Evolutionary conservation across 2,888 invertebrate species (phyloP), one percentile per base, ranked within the genome.

Genomic region (Graphium colonna): DNA sequence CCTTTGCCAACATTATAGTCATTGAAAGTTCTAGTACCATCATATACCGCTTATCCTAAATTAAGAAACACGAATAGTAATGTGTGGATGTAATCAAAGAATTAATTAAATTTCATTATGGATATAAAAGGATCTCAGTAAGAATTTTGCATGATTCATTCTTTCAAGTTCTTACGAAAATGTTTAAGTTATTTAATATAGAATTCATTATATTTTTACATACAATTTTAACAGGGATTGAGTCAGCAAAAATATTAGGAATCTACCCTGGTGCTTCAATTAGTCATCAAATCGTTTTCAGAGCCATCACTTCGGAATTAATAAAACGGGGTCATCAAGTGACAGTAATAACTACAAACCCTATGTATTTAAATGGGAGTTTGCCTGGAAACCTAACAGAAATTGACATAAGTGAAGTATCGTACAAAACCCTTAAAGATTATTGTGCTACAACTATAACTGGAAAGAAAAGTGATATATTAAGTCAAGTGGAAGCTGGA

Each of bases 301-400:
- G 67, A 15, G 62, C 69, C 1, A 51, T 82, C 1, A 66, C 73
- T 12, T 56, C 65, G n/a, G 75, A 73, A 16, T 58, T 85, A 42
- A 67, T 69, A 0, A 62, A 57, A 46, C 60, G 73, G 1, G 82
- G 82, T 2, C 83, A 84, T 45, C 62, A 81, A 28, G 18, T 83
- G 0, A 65, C 73, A 0, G 60, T 79, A 0, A 44, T 77, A 3
- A 77, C 81, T 0, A 41, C 82, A 8, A 45, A 77, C 46, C 75
- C 76, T 1, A 54, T 45, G 2, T 61, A 57, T 21, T 52, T 57
- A 0, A 59, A 63, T 13, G 41, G 38, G 8, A 12, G n/a, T 0
- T 21, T 28, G 10, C 63, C 59, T 4, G 40, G 41, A 10, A 79
- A 76, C 48, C 59, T 75, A 9, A 73, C 63, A n/a, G 76, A 81